Evolutionary conservation across 2,113 vertebrate genomes (phyloP).

Genomic region (Charadrius vociferus): DNA sequence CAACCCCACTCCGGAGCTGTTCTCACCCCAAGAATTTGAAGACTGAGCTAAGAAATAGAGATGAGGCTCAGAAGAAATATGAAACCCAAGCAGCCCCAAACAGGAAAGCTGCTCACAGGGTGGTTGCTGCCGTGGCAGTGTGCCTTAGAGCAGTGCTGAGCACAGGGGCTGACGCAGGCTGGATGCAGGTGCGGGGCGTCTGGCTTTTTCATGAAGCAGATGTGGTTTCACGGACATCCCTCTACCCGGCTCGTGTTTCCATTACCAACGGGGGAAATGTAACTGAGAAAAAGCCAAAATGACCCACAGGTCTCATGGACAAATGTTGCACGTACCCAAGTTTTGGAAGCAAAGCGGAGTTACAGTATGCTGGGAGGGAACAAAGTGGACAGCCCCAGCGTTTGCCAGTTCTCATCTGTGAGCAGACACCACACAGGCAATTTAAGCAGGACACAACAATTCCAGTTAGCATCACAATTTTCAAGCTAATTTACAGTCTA

Average conservation of each 20-base stretch:
- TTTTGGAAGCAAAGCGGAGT: background rate
- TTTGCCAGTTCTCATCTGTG: background rate
- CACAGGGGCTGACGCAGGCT: background rate
- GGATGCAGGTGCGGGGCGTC: background rate
- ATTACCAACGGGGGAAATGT: background rate
- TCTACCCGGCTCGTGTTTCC: background rate
- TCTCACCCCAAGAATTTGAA: background rate
- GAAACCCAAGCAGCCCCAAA: background rate
- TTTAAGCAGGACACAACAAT: background rate
- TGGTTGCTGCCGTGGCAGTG: background rate
- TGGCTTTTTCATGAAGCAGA: conserved; percentile 15
- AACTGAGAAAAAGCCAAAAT: conserved; percentile 12
- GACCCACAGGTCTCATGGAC: background rate
- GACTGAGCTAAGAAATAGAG: background rate
- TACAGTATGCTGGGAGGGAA: background rate
- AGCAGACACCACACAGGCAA: background rate
- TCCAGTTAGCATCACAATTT: background rate
- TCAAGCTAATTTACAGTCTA: background rate
- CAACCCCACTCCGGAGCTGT: background rate
- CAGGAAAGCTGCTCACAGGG: background rate
- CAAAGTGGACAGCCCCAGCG: background rate
- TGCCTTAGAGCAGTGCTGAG: background rate
- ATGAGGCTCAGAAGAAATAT: background rate
- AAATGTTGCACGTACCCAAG: background rate
- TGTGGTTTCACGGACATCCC: background rate